These are phyloP conservation scores for Pocota personata DNA, from an alignment of 2,888 invertebrate species.

Conservation along the genomic window DNA sequence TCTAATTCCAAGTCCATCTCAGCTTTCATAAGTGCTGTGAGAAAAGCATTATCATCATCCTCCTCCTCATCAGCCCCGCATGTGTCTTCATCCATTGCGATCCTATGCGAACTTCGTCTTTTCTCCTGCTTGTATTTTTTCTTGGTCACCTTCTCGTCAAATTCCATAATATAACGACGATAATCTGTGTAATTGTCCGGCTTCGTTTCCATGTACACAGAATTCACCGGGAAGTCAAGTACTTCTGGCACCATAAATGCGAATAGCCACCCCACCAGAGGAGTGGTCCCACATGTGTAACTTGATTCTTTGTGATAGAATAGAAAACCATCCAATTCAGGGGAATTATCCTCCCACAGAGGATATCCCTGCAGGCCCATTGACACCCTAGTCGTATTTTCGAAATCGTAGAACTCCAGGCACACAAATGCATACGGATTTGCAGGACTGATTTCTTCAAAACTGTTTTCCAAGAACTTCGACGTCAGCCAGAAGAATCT, in stretches of 20 bases:
- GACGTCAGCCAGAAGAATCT: slow-evolving; percentile 92
- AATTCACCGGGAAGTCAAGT: slow-evolving; percentile 80
- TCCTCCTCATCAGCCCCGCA: not conserved
- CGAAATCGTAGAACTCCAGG: slow-evolving; percentile 77
- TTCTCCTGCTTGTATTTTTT: slow-evolving; percentile 34
- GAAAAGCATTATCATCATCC: slow-evolving; percentile 68
- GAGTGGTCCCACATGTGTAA: slow-evolving; percentile 91
- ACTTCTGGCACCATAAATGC: slow-evolving; percentile 94
- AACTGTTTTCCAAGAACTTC: slow-evolving; percentile 86
- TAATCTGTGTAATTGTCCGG: slow-evolving; percentile 84
- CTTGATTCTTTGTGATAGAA: slow-evolving; percentile 94
- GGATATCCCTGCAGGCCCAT: slow-evolving; percentile 78
- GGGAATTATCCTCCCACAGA: slow-evolving; percentile 79
- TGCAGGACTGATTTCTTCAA: slow-evolving; percentile 35
- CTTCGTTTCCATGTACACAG: slow-evolving; percentile 81
- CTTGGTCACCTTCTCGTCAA: slow-evolving; percentile 81
- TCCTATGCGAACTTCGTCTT: not conserved
- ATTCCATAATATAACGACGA: slow-evolving; percentile 84
- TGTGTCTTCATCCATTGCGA: slow-evolving; percentile 62
- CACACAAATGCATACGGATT: slow-evolving; percentile 77
- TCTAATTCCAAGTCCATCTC: slow-evolving; percentile 77
- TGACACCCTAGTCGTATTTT: slow-evolving; percentile 76
- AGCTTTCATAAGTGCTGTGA: slow-evolving; percentile 75
- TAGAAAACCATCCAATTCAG: slow-evolving; percentile 91
- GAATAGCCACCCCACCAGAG: slow-evolving; percentile 96